A percentile compares a stretch with the other conserved stretches of the same genome.
These are phyloP conservation scores for Drosophila stalkeri DNA, from an alignment of 2,888 invertebrate species.

Conservation along the genomic window DNA sequence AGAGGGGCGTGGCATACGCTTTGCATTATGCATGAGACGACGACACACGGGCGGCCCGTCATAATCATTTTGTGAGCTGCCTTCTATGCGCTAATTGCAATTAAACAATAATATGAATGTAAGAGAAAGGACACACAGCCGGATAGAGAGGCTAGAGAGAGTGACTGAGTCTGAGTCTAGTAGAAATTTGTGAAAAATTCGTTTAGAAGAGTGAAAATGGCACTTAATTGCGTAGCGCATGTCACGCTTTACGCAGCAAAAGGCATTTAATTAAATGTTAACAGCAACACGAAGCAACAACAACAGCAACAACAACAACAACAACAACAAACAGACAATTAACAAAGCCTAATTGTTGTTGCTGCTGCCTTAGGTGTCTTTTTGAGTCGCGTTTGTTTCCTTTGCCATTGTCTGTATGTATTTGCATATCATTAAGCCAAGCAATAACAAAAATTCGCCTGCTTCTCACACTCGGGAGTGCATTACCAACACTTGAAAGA, in stretches of 20 bases:
- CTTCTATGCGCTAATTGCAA: constrained; percentile 76
- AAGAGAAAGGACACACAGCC: constrained; percentile 10
- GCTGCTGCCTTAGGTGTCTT: constrained; percentile 21
- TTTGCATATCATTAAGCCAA: constrained; percentile 75
- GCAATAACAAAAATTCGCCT: constrained; percentile 56
- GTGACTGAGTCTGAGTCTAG: background rate
- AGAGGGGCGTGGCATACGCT: constrained; percentile 46
- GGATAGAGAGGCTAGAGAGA: background rate
- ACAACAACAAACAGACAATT: constrained; percentile 55
- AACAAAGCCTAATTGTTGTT: constrained; percentile 52
- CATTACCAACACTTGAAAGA: constrained; percentile 61
- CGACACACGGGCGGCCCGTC: constrained; percentile 53
- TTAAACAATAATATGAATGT: constrained; percentile 71
- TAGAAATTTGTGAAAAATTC: constrained; percentile 50
- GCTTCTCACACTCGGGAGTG: constrained; percentile 41
- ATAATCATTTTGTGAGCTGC: constrained; percentile 72
- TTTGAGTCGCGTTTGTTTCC: constrained; percentile 49
- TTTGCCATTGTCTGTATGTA: constrained; percentile 59
- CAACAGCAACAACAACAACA: constrained; percentile 16
- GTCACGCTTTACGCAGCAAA: constrained; percentile 57
- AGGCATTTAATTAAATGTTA: constrained; percentile 80
- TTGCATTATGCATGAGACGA: constrained; percentile 73
- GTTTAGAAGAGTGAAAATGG: constrained; percentile 68
- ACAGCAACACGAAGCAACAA: constrained; percentile 45
- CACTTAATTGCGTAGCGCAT: constrained; percentile 56